Conservation (phyloP, 2,888 invertebrate genomes). For the Lepidonotus clava region DNA sequence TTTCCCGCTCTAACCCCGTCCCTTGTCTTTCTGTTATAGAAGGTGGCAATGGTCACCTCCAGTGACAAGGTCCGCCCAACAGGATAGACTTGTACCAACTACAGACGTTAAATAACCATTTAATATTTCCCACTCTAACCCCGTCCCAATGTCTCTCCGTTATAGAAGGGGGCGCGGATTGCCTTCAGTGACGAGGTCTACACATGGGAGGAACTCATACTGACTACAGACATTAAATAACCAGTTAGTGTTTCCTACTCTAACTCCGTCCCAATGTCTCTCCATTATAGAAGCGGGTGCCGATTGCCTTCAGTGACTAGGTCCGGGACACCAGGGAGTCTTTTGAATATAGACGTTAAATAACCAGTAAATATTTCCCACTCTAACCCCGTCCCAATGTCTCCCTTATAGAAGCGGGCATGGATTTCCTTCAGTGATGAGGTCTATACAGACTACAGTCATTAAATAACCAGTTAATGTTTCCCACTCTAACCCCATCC, state of each 20-base stretch:
- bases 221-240: slow-evolving; percentile 76
- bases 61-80: slow-evolving; percentile 75
- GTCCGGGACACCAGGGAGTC: slow-evolving; percentile 77
- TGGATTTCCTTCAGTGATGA: slow-evolving; percentile 76
- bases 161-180: slow-evolving; percentile 78
- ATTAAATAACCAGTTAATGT: too few species aligned
- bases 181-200: slow-evolving; percentile 76
- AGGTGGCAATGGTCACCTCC: slow-evolving; percentile 77
- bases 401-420: slow-evolving; percentile 79
- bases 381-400: not conserved
- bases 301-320: slow-evolving; percentile 76
- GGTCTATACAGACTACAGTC: too few species aligned
- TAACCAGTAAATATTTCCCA: too few species aligned
- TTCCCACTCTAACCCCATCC: not conserved
- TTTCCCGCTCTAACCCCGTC: too few species aligned
- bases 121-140: too few species aligned
- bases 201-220: slow-evolving; percentile 79
- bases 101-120: too few species aligned
- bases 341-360: slow-evolving; percentile 77
- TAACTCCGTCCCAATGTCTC: not conserved
- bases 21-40: slow-evolving; percentile 71
- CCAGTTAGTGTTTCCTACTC: too few species aligned
- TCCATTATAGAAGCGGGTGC: slow-evolving; percentile 78
- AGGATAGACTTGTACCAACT: slow-evolving; percentile 80
- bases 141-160: slow-evolving; percentile 47